Base-by-base conservation (phyloP, 2,888 invertebrate species). In the Theretra japonica region DNA sequence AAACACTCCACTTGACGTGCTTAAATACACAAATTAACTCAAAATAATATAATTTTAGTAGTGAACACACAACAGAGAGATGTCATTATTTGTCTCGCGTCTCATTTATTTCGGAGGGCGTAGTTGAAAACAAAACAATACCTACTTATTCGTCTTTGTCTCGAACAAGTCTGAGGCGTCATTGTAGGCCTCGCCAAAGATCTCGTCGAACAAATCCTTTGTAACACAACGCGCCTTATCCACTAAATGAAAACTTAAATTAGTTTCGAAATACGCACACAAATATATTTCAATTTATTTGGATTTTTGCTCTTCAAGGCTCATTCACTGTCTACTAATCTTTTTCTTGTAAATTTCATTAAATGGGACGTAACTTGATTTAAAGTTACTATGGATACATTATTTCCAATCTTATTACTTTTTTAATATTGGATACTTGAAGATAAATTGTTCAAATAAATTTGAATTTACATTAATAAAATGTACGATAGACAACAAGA, bases 191-290 rank as follows among this genome's bases (percentile, higher is more conserved):
- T 79, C 77, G 80, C 78, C 79, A 80, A 83, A 84, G 81, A 82
- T 83, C 83, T 85, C 82, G 82, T 85, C 80, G 78, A 88, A 85
- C 82, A 85, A 88, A 85, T 84, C 88, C 88, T 91, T 89, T 89
- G 90, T 87, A 87, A 86, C 82, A 81, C 79, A 81, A 88, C 73
- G 79, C 80, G 83, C 79, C 86, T 84, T 80, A 79, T 83, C 81
- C 79, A 82, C 78, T 83, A 85, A 86, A 87, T 86, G 86, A 84
- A 90, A 90, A 89, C 90, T 90, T 90, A 85, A 89, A 91, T 90
- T 90, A 89, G 84, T 87, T 85, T 80, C 75, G 60, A 58, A 69
- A 69, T 70, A 69, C 53, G 30, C 70, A 70, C 75, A 83, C 79
- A 81, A 80, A 83, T 70, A 75, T 68, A 76, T 80, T 78, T 75